Conservation (phyloP, 2,113 vertebrate species). For the Xiphorhynchus elegans region DNA sequence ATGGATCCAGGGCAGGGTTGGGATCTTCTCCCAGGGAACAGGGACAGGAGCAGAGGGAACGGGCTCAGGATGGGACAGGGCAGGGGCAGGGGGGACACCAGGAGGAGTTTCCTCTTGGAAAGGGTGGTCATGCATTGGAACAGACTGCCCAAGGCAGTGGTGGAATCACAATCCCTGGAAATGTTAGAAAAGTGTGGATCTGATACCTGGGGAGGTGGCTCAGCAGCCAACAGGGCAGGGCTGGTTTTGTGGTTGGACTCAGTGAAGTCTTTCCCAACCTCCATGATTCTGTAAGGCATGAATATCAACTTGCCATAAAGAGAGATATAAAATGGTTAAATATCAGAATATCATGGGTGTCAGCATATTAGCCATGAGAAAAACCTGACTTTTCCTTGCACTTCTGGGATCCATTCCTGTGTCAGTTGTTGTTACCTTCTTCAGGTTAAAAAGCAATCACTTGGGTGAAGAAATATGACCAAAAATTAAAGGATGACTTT, state of each 20-base stretch:
- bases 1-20: background rate
- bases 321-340: background rate
- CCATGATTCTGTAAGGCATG: background rate
- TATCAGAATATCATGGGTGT: background rate
- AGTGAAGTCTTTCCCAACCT: background rate
- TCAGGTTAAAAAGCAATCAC: background rate
- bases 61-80: background rate
- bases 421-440: background rate
- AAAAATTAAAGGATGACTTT: background rate
- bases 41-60: background rate
- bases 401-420: background rate
- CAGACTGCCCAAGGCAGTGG: background rate
- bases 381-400: background rate
- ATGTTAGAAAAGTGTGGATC: background rate
- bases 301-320: background rate
- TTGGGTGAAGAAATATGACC: background rate
- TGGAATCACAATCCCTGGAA: background rate
- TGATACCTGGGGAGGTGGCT: rapidly evolving
- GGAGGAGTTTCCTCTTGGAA: too few species aligned
- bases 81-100: too few species aligned
- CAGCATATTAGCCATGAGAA: background rate
- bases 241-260: too few species aligned
- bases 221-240: background rate
- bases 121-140: background rate
- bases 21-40: background rate